Percentiles rank a stretch among this genome's conserved stretches.
phyloP scores from a whole-genome alignment of 2,888 invertebrate genomes.

The Acanthococcus lagerstroemiae region DNA sequence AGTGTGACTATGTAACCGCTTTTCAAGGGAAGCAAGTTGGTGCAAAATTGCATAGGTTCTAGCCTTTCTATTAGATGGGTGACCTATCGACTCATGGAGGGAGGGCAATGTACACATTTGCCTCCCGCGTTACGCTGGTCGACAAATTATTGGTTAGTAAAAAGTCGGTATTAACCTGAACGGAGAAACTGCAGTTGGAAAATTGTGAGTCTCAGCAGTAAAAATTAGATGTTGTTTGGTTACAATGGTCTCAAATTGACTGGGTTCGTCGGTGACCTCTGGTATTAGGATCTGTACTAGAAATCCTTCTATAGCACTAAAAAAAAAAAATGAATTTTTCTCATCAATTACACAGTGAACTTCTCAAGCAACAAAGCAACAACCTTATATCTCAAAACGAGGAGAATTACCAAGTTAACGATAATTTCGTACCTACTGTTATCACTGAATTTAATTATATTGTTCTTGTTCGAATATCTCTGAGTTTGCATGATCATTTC shows the following conservation, averaged over 20 bases:
- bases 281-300: slow-evolving; percentile 60
- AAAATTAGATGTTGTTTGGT: slow-evolving; percentile 81
- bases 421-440: slow-evolving; percentile 66
- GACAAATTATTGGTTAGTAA: neutral
- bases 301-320: slow-evolving; percentile 79
- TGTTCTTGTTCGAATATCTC: slow-evolving; percentile 72
- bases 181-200: slow-evolving; percentile 93
- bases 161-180: slow-evolving; percentile 49
- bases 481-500: slow-evolving; percentile 90
- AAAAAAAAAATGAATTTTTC: slow-evolving; percentile 36
- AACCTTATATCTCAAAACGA: neutral
- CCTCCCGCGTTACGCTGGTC: no score
- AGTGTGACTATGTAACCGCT: no score
- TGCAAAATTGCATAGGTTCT: no score
- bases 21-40: no score
- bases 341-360: neutral
- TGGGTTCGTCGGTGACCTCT: slow-evolving; percentile 53
- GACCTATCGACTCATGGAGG: no score
- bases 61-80: no score
- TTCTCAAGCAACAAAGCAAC: neutral
- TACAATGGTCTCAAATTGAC: slow-evolving; percentile 47
- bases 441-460: slow-evolving; percentile 93
- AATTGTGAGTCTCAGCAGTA: slow-evolving; percentile 98
- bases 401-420: neutral
- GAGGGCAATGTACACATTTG: no score